Evolutionary conservation across 2,888 invertebrate species (phyloP), one percentile per base, ranked within the genome.

Genomic region (Silvanus unidentatus): DNA sequence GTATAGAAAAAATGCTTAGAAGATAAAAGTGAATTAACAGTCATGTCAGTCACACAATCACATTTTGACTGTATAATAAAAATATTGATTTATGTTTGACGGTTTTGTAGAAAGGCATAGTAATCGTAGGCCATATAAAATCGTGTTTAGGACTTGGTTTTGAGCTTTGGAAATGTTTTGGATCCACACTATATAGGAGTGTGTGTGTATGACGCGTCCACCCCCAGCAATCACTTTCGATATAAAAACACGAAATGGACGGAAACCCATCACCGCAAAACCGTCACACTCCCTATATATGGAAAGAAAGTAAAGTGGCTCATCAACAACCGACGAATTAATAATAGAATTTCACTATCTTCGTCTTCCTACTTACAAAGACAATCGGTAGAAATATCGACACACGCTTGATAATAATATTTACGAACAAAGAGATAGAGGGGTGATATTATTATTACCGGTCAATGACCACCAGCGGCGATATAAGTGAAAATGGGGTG

Each of bases 81-180:
- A 3, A 65, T 64, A 65, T 63, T 65, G 65, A 67, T 65, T 67
- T 63, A 66, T 63, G 55, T 45, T 50, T 46, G 49, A 52, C 54
- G 3, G 22, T 5, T 22, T 22, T 22, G 3, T 22, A 54, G 58
- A 55, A 60, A 50, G 47, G 49, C 55, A 60, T 55, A 54, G 60
- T 61, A 61, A 62, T 63, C 61, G 62, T 62, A 63, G 63, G 60
- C 53, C 54, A 32, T 32, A 12, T n/a, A n/a, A 28, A 6, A 35
- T 35, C 45, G 44, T n/a, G n/a, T n/a, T n/a, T n/a, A n/a, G n/a
- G n/a, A n/a, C n/a, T n/a, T n/a, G n/a, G n/a, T n/a, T 42, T 38
- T 43, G 37, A 43, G 42, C 30, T 43, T n/a, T n/a, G n/a, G n/a
- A n/a, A n/a, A n/a, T n/a, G n/a, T n/a, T n/a, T n/a, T n/a, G n/a